Percentiles rank a stretch among this genome's conserved stretches.
phyloP scores from a whole-genome alignment of 53 echinoderm and acorn worm genomes.

The Temnopleurus reevesii region DNA sequence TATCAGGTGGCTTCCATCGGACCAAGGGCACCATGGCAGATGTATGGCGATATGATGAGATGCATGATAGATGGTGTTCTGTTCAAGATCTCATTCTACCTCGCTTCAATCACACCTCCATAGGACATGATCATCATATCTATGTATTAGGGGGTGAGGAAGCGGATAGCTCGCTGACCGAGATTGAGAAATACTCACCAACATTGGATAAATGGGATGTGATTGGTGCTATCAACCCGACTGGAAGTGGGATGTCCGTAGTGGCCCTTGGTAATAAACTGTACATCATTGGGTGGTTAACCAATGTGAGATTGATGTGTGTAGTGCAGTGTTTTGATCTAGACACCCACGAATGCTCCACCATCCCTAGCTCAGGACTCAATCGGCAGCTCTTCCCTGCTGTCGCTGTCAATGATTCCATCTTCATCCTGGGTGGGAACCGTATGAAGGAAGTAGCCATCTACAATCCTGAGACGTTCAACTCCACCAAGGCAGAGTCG shows the following conservation, averaged over 20 bases:
- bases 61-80: constrained; percentile 59
- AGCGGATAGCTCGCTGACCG: constrained; percentile 57
- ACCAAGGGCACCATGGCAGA: constrained; percentile 54
- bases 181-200: constrained; percentile 73
- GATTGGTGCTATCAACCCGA: constrained; percentile 26
- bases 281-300: constrained; percentile 81
- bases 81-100: constrained; percentile 51
- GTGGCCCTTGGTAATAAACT: constrained; percentile 65
- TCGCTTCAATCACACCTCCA: constrained; percentile 78
- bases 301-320: constrained; percentile 68
- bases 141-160: constrained; percentile 84
- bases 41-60: constrained; percentile 75
- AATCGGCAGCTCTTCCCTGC: constrained; percentile 77
- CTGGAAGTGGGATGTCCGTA: constrained; percentile 53
- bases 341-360: constrained; percentile 68
- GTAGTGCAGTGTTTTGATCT: constrained; percentile 82
- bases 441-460: constrained; percentile 79
- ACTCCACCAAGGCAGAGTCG: constrained; percentile 55
- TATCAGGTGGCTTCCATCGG: constrained; percentile 74
- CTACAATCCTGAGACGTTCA: constrained; percentile 71
- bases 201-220: constrained; percentile 52
- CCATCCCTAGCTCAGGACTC: constrained; percentile 72
- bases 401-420: constrained; percentile 53
- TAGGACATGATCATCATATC: constrained; percentile 59
- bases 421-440: constrained; percentile 76